Base-by-base conservation (phyloP, 2,888 invertebrate species). In the Therioaphis trifolii region DNA sequence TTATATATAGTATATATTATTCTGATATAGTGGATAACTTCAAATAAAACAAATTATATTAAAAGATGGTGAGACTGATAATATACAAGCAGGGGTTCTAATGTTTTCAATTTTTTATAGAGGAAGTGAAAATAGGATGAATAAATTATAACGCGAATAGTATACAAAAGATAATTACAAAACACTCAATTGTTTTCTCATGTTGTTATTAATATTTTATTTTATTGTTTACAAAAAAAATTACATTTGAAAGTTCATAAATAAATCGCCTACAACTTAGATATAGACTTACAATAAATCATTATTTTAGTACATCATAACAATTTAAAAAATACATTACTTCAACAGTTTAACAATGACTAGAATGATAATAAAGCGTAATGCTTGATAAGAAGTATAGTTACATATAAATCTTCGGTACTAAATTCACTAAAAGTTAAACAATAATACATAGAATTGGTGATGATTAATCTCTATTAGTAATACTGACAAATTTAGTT, bases 311-410 rank as follows among this genome's bases (percentile, higher is more conserved):
- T 69, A 69, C 12, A 80, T 58, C 27, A 71, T 72, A 80, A 80
- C 71, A 80, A 71, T 71, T 71, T 61, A 55, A 43, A 69, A 72
- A 21, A 72, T 80, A 80, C 35, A 79, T 79, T 79, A 79, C 46
- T 80, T 80, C 40, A 80, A 80, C 5, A 61, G 29, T 46, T 61
- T 71, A 80, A 80, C 80, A 80, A 72, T 80, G 80, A 80, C 80
- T 80, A 80, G 80, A 80, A 80, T 80, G 52, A 24, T 79, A 69
- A 79, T 69, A 69, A 55, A 75, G 75, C 75, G 58, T 58, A 58
- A 69, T n/a, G 68, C 68, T 79, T 43, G 66, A 66, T 66, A 77
- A 68, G 27, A 55, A 69, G 27, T 69, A n/a, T 69, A 69, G 14
- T 43, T 78, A 79, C 55, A 69, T 24, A 69, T 43, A 52, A 79